A percentile compares a stretch with the other conserved stretches of the same genome.
Conservation (phyloP, 2,797 vertebrate species). For the Dicrostonyx torquatus region DNA sequence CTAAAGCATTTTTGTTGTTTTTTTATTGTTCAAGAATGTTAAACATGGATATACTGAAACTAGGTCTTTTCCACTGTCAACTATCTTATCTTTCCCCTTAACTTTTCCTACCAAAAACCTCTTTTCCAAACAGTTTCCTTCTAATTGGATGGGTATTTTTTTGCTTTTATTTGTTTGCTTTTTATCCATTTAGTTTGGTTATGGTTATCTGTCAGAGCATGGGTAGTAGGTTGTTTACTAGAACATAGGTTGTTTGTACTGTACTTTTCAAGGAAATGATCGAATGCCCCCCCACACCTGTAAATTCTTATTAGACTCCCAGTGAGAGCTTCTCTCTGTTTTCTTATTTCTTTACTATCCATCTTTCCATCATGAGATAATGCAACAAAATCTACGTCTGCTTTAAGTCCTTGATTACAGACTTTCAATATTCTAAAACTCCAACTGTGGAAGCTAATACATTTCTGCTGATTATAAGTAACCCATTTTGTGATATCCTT, state of each 20-base stretch:
- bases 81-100: background rate
- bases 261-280: background rate
- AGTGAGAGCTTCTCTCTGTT: background rate
- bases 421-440: background rate
- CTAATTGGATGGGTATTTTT: background rate
- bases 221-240: background rate
- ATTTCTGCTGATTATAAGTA: background rate
- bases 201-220: background rate
- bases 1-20: background rate
- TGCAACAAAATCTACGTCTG: background rate
- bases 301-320: background rate
- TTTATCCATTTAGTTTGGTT: background rate
- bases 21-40: background rate
- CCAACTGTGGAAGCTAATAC: background rate
- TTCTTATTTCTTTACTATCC: background rate
- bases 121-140: background rate
- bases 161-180: background rate
- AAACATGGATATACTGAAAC: background rate
- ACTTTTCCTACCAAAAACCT: background rate
- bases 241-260: too few relatives aligned
- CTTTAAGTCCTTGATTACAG: background rate
- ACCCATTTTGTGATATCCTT: background rate
- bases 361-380: background rate
- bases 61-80: background rate
- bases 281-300: too few relatives aligned